Percentiles rank a stretch among this genome's conserved stretches.
Conservation (phyloP, 2,797 vertebrate genomes). For the Molossus alvarezi region DNA sequence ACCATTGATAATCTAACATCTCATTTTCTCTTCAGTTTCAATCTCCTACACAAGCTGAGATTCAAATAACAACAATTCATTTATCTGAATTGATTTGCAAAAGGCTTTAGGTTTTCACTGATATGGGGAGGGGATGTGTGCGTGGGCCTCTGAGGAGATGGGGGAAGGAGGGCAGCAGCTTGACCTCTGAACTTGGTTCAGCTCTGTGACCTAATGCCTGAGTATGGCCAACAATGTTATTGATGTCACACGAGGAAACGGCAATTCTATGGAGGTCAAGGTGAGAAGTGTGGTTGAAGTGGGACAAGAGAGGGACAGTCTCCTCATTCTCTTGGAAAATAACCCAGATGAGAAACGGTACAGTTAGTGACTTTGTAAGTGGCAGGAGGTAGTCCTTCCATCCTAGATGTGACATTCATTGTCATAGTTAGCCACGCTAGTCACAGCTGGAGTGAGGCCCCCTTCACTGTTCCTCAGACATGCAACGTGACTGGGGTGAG, state of each 20-base stretch:
- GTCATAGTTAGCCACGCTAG: background rate
- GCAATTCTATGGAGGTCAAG: background rate
- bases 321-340: background rate
- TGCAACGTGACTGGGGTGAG: background rate
- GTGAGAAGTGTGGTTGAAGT: background rate
- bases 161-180: accelerated
- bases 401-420: background rate
- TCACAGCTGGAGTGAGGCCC: background rate
- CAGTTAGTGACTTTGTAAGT: background rate
- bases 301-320: background rate
- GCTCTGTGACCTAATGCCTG: background rate
- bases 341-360: background rate
- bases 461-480: background rate
- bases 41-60: conserved; percentile 68
- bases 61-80: conserved; percentile 66
- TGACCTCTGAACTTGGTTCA: background rate
- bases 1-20: conserved; percentile 61
- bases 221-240: background rate
- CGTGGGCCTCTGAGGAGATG: background rate
- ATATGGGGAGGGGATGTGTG: background rate
- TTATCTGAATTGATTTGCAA: conserved; percentile 69
- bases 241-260: background rate
- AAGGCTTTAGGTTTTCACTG: conserved; percentile 56
- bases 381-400: background rate
- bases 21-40: conserved; percentile 76